These are phyloP conservation scores for Lithobius niger DNA, from an alignment of 1,140 invertebrate genomes.

Conservation along the genomic window DNA sequence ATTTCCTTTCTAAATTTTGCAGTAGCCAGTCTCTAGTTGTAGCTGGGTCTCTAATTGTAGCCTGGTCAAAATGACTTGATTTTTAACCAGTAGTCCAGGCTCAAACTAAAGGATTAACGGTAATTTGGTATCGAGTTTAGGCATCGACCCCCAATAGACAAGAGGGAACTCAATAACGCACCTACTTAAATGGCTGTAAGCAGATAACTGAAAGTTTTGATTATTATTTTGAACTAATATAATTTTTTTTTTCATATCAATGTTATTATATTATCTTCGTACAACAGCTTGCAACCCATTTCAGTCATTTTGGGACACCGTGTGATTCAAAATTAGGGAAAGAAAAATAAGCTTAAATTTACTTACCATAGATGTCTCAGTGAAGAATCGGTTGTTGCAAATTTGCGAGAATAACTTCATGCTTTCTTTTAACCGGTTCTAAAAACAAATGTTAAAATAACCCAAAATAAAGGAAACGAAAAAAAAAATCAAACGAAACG, in stretches of 20 bases:
- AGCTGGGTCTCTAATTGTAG: too few species aligned
- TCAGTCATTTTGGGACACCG: background rate
- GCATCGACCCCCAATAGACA: too few species aligned
- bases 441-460: slow-evolving; percentile 1
- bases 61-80: too few species aligned
- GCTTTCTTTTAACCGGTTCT: slow-evolving; percentile 34
- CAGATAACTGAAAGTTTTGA: background rate
- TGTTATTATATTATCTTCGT: background rate
- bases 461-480: slow-evolving; percentile 4
- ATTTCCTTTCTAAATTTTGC: too few species aligned
- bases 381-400: slow-evolving; percentile 40
- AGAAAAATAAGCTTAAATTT: background rate
- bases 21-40: too few species aligned
- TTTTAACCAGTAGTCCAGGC: too few species aligned
- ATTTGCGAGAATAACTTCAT: slow-evolving; percentile 48
- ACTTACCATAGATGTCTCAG: slow-evolving; percentile 4
- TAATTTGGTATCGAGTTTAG: too few species aligned
- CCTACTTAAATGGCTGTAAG: background rate
- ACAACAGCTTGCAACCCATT: background rate
- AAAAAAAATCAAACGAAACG: slow-evolving; percentile 5
- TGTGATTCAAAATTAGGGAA: background rate
- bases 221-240: background rate
- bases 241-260: background rate
- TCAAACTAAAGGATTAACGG: too few species aligned
- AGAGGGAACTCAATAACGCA: too few species aligned